Conservation (phyloP, 2,113 vertebrate species). For the Gavia stellata region DNA sequence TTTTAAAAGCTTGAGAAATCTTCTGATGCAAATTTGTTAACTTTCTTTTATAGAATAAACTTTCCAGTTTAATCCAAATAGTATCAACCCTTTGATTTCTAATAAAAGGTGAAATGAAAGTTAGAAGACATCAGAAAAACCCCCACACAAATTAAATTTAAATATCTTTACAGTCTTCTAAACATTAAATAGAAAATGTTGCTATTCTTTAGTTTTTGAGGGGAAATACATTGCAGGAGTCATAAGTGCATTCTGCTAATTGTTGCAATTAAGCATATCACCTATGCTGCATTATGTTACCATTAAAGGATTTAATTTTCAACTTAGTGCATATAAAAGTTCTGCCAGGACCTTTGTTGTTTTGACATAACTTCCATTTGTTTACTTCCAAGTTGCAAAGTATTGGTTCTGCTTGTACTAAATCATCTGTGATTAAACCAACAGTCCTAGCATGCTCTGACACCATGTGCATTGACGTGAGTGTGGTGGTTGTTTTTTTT, state of each 20-base stretch:
- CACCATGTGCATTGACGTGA: accelerated
- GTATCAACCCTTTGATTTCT: not conserved
- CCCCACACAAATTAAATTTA: not conserved
- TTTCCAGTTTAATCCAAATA: not conserved
- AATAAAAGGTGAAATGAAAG: not conserved
- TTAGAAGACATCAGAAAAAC: not conserved
- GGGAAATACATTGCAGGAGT: not conserved
- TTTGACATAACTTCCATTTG: not conserved
- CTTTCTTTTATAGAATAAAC: not conserved
- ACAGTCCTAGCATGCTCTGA: not conserved
- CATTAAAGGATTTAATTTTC: not conserved
- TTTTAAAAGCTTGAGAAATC: not conserved
- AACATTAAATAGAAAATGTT: not conserved
- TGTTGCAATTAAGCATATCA: not conserved
- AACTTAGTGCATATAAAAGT: not conserved
- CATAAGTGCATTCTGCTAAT: not conserved
- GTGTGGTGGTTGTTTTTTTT: not conserved
- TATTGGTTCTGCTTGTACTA: not conserved
- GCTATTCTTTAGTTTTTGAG: not conserved
- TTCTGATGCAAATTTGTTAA: not conserved
- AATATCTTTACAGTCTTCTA: not conserved
- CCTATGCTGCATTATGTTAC: not conserved
- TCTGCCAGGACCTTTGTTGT: not conserved
- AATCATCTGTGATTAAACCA: not conserved
- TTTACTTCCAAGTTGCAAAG: not conserved